Percentiles rank a stretch among this genome's conserved stretches.
Conservation (phyloP, 2,888 invertebrate species). For the Hirtodrosophila trivittata region DNA sequence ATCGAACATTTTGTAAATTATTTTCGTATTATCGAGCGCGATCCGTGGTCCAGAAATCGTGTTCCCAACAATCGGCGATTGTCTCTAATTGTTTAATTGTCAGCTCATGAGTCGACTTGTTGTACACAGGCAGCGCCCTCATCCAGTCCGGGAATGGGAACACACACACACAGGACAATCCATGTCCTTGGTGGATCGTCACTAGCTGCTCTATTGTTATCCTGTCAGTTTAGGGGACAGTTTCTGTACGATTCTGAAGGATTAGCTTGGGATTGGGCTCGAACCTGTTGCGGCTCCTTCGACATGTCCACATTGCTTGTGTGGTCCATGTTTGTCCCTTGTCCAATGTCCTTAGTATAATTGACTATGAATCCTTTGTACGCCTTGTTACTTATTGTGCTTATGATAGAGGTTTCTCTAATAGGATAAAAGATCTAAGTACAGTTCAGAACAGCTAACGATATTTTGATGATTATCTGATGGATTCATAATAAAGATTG, state of each 20-base stretch:
- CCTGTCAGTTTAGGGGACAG: slow-evolving; percentile 61
- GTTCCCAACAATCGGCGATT: slow-evolving; percentile 65
- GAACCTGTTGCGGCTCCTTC: slow-evolving; percentile 53
- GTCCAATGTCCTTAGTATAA: slow-evolving; percentile 46
- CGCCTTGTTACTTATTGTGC: slow-evolving; percentile 2
- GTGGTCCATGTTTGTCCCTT: slow-evolving; percentile 48
- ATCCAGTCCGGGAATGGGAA: slow-evolving; percentile 24
- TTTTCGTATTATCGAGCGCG: slow-evolving; percentile 80
- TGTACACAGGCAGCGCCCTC: slow-evolving; percentile 38
- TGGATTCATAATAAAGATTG: too few relatives aligned
- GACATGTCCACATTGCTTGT: slow-evolving; percentile 48
- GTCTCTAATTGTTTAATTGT: slow-evolving; percentile 81
- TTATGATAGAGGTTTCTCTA: slow-evolving; percentile 12
- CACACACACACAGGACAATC: slow-evolving; percentile 27
- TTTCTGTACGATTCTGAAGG: slow-evolving; percentile 54
- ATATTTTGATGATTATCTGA: slow-evolving; percentile 7
- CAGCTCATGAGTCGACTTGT: slow-evolving; percentile 62
- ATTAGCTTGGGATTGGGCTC: slow-evolving; percentile 49
- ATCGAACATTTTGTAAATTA: slow-evolving; percentile 68
- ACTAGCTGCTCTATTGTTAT: slow-evolving; percentile 44
- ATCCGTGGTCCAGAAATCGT: slow-evolving; percentile 42
- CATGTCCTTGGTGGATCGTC: slow-evolving; percentile 24
- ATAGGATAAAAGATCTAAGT: slow-evolving; percentile 18
- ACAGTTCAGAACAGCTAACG: not conserved
- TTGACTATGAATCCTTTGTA: slow-evolving; percentile 46